Evolutionary conservation across 2,113 vertebrate genomes (phyloP).

Genomic region (Rhynchopsitta pachyrhyncha): DNA sequence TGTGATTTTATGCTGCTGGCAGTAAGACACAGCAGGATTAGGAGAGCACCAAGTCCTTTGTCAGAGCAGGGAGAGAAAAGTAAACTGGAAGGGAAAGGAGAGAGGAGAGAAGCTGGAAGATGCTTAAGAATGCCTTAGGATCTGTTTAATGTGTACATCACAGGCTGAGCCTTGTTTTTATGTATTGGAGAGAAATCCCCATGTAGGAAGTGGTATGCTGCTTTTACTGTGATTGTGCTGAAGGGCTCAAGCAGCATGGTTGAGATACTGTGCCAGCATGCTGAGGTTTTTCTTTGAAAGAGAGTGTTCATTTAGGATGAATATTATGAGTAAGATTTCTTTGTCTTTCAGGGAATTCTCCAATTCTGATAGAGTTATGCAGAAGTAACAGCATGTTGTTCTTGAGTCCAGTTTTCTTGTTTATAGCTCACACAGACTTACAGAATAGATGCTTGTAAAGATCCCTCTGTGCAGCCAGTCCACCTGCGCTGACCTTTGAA

Average conservation of each 20-base stretch:
- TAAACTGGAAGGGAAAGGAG: background rate
- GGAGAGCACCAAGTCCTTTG: background rate
- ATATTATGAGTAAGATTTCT: background rate
- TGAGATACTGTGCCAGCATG: background rate
- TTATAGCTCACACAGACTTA: background rate
- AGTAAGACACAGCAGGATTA: background rate
- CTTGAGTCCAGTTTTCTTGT: background rate
- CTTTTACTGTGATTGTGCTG: background rate
- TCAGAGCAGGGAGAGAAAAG: background rate
- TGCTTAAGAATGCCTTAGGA: background rate
- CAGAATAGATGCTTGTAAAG: background rate
- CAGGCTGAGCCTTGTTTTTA: background rate
- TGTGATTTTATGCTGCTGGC: background rate
- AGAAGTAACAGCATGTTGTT: background rate
- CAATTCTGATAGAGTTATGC: background rate
- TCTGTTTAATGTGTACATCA: background rate
- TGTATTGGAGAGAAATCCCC: background rate
- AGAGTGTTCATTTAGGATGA: background rate
- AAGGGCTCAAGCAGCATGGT: background rate
- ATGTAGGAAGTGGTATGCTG: background rate
- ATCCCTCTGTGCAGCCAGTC: background rate
- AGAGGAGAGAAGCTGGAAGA: background rate
- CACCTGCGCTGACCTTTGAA: background rate
- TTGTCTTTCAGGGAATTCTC: background rate
- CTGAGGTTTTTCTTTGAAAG: background rate